These are phyloP conservation scores for Uria aalge DNA, from an alignment of 2,113 vertebrate genomes.

Conservation along the genomic window DNA sequence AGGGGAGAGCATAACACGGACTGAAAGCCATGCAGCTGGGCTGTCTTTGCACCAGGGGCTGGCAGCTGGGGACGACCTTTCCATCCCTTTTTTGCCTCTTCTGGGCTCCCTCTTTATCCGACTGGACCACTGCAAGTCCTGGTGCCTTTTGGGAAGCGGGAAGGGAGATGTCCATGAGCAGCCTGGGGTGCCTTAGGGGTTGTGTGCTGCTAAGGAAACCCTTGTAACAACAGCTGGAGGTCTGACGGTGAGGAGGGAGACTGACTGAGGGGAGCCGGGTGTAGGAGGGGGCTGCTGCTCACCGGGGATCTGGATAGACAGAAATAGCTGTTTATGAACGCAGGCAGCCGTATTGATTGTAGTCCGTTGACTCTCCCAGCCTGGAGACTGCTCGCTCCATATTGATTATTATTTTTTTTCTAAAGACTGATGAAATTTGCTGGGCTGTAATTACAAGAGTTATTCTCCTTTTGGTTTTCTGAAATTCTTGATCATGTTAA, in stretches of 20 bases:
- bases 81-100: neutral
- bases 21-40: rapidly evolving
- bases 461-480: neutral
- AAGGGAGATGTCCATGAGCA: neutral
- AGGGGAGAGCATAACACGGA: rapidly evolving
- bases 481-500: neutral
- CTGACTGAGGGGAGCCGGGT: neutral
- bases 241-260: neutral
- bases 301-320: neutral
- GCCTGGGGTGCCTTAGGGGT: neutral
- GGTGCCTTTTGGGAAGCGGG: neutral
- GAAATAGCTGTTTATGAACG: neutral
- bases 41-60: neutral
- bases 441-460: neutral
- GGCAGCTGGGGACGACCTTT: neutral
- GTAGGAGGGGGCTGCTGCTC: neutral
- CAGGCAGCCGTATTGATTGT: neutral
- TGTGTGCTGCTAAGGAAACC: neutral
- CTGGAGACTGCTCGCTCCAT: neutral
- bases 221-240: rapidly evolving
- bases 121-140: rapidly evolving
- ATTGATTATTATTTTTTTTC: neutral
- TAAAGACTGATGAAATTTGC: neutral
- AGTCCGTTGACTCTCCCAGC: neutral
- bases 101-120: rapidly evolving